A percentile compares a stretch with the other conserved stretches of the same genome.
Evolutionary conservation across 2,797 vertebrate species (phyloP).

Genomic region (Enteromius afrohamiltoni): DNA sequence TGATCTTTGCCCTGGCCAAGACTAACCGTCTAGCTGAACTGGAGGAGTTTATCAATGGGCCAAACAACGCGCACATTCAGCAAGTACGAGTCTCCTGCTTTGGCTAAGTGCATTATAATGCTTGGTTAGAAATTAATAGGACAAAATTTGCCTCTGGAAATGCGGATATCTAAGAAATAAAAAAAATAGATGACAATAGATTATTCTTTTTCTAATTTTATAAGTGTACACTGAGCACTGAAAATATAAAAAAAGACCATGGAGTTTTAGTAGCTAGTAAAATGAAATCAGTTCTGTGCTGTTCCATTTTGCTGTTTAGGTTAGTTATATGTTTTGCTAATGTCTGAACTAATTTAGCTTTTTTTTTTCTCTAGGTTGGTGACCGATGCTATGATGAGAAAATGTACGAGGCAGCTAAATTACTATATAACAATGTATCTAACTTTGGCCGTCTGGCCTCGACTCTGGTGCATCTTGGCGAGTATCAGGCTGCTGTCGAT

Average conservation of each 20-base stretch:
- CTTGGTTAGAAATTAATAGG: background rate
- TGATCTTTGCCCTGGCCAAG: slow-evolving; percentile 95
- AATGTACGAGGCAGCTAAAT: slow-evolving; percentile 91
- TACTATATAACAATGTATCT: slow-evolving; percentile 90
- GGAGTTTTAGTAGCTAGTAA: background rate
- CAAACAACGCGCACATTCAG: slow-evolving; percentile 98
- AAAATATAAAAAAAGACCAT: background rate
- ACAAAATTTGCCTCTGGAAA: background rate
- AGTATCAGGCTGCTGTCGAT: slow-evolving; percentile 93
- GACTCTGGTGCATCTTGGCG: slow-evolving; percentile 90
- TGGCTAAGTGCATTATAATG: background rate
- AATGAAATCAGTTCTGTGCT: too few relatives aligned
- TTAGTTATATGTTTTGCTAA: background rate
- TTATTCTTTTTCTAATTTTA: background rate
- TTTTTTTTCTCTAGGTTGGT: slow-evolving; percentile 79
- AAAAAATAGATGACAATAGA: background rate
- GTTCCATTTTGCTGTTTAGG: background rate
- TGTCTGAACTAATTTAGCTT: background rate
- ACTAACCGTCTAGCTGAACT: slow-evolving; percentile 92
- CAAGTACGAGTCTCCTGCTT: slow-evolving; percentile 79
- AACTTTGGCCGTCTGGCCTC: slow-evolving; percentile 92
- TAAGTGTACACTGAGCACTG: too few relatives aligned
- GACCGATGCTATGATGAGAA: slow-evolving; percentile 92
- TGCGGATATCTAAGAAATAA: background rate
- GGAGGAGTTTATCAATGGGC: slow-evolving; percentile 98